phyloP scores from a whole-genome alignment of 2,797 vertebrate species.

The Premnoplex brunnescens region DNA sequence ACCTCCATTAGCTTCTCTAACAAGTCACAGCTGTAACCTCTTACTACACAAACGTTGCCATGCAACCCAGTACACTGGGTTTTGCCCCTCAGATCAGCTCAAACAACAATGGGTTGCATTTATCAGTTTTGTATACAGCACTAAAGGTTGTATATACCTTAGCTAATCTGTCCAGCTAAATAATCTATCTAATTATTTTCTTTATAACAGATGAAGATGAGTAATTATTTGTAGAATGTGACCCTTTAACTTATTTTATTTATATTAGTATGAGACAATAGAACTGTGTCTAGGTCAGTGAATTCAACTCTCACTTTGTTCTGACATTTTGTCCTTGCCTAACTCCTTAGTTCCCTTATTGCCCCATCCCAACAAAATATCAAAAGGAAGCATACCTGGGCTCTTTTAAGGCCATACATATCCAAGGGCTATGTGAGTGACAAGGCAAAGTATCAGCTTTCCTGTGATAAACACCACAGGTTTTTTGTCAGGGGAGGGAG shows the following conservation, averaged over 20 bases:
- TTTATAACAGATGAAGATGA: background rate
- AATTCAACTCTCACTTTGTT: background rate
- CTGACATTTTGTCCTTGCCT: background rate
- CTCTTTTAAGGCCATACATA: background rate
- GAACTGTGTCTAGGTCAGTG: background rate
- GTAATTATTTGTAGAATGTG: background rate
- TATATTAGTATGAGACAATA: background rate
- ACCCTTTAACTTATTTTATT: background rate
- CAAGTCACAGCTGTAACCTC: background rate
- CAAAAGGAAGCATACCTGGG: background rate
- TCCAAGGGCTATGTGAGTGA: background rate
- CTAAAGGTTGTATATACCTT: too few relatives aligned
- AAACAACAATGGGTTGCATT: background rate
- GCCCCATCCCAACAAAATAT: background rate
- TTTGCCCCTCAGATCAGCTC: background rate
- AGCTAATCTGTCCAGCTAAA: background rate
- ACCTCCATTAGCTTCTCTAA: background rate
- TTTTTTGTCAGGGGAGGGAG: background rate
- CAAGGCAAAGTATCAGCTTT: background rate
- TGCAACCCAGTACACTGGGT: accelerated
- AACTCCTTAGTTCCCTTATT: background rate
- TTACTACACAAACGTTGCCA: background rate
- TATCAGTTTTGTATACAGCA: background rate
- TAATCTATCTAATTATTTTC: background rate
- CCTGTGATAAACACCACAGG: background rate